Conservation (phyloP, 2,888 invertebrate species). For the Caradrina clavipalpis region DNA sequence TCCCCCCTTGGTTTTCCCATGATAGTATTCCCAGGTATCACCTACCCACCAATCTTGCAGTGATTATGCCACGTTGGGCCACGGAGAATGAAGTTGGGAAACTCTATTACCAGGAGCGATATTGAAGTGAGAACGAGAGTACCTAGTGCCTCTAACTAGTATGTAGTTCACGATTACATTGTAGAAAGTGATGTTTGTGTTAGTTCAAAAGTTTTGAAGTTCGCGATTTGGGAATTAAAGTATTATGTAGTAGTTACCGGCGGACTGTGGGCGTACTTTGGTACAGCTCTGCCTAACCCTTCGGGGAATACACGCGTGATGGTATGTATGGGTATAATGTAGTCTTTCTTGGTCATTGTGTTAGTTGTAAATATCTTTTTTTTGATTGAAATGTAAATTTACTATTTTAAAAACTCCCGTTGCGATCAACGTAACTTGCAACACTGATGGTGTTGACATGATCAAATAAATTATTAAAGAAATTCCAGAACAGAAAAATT, state of each 20-base stretch:
- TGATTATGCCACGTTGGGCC: constrained; percentile 30
- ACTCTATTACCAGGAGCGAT: constrained; percentile 52
- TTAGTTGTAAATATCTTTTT: too few species aligned
- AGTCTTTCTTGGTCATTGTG: too few species aligned
- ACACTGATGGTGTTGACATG: too few species aligned
- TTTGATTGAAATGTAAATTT: too few species aligned
- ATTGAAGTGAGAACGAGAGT: constrained; percentile 16
- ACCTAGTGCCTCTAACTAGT: not conserved
- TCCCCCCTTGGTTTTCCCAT: not conserved
- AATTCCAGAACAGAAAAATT: too few species aligned
- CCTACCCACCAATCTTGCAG: not conserved
- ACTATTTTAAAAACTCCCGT: too few species aligned
- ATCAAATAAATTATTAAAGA: too few species aligned
- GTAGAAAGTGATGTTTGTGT: constrained; percentile 17
- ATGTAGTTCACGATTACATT: constrained; percentile 42
- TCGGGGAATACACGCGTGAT: too few species aligned
- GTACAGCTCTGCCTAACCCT: too few species aligned
- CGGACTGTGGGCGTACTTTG: too few species aligned
- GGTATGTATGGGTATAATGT: too few species aligned
- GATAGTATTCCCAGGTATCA: not conserved
- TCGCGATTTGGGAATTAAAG: constrained; percentile 8
- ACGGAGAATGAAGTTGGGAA: constrained; percentile 38
- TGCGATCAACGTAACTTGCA: too few species aligned
- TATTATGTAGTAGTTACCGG: not conserved
- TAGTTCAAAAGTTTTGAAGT: constrained; percentile 22